Conservation (phyloP, 2,797 vertebrate genomes). For the Pseudocheirus occidentalis region DNA sequence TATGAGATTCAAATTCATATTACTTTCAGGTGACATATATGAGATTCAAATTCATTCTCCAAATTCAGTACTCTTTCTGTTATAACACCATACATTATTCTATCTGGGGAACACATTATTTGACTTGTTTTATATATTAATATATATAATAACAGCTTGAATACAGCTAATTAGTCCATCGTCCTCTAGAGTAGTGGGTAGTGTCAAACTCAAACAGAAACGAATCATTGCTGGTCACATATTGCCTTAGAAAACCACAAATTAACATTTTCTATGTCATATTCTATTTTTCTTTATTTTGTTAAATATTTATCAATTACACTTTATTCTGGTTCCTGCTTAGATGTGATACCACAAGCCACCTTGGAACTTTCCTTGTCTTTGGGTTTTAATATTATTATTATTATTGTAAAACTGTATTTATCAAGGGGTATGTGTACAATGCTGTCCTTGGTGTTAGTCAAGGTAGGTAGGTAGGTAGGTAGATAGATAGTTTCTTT, state of each 20-base stretch:
- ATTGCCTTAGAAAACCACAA: not conserved
- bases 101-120: not conserved
- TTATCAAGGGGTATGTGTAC: not conserved
- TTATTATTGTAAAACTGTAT: not conserved
- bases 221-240: not conserved
- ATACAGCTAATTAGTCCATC: not conserved
- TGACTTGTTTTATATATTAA: not conserved
- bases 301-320: not conserved
- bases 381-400: not conserved
- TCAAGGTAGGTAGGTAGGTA: not conserved
- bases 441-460: not conserved
- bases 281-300: not conserved
- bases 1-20: not conserved
- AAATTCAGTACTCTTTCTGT: not conserved
- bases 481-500: not conserved
- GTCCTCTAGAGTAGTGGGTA: not conserved
- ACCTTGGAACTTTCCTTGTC: not conserved
- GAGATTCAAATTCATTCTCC: not conserved
- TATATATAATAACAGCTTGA: not conserved
- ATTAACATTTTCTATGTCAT: not conserved
- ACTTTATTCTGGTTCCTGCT: not conserved
- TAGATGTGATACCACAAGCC: not conserved
- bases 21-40: not conserved
- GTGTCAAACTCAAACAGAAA: not conserved
- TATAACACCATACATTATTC: not conserved